Percentiles rank a stretch among this genome's conserved stretches.
Conservation (phyloP, 1,140 invertebrate genomes). For the Cotesia chilonis region DNA sequence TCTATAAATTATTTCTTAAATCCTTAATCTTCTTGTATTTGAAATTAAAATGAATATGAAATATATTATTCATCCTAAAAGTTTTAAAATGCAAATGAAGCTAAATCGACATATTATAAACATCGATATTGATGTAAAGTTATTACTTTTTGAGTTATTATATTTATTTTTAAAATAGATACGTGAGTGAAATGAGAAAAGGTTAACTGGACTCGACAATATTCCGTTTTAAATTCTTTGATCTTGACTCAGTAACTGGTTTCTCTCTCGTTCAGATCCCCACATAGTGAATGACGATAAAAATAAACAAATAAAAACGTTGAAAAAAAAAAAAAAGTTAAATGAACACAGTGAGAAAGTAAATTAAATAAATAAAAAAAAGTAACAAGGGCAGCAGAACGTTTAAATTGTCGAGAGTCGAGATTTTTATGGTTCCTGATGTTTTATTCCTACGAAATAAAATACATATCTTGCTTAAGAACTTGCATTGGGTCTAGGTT, state of each 20-base stretch:
- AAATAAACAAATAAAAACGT: slow-evolving; percentile 23
- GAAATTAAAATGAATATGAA: no score
- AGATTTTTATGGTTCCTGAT: slow-evolving; percentile 18
- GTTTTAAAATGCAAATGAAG: no score
- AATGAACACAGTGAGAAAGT: no score
- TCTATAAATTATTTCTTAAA: no score
- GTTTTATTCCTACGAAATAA: no score
- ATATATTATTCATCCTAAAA: no score
- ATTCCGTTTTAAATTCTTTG: slow-evolving; percentile 58
- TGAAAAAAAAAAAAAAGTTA: slow-evolving; percentile 15
- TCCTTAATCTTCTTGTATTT: no score
- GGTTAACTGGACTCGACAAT: slow-evolving; percentile 57
- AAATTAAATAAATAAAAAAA: slow-evolving; percentile 4
- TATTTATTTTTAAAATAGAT: slow-evolving; percentile 22
- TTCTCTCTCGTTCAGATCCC: slow-evolving; percentile 46
- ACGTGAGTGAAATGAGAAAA: slow-evolving; percentile 48
- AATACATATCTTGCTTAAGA: no score
- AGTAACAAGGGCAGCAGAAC: neutral
- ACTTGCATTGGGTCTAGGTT: no score
- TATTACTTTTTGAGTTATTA: slow-evolving; percentile 4
- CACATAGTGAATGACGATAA: slow-evolving; percentile 31
- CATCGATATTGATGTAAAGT: neutral
- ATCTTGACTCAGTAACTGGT: slow-evolving; percentile 50
- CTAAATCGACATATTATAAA: slow-evolving; percentile 31
- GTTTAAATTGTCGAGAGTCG: slow-evolving; percentile 14